A percentile compares a stretch with the other conserved stretches of the same genome.
Evolutionary conservation across 2,797 vertebrate genomes (phyloP).

Genomic region (Lacerta agilis): DNA sequence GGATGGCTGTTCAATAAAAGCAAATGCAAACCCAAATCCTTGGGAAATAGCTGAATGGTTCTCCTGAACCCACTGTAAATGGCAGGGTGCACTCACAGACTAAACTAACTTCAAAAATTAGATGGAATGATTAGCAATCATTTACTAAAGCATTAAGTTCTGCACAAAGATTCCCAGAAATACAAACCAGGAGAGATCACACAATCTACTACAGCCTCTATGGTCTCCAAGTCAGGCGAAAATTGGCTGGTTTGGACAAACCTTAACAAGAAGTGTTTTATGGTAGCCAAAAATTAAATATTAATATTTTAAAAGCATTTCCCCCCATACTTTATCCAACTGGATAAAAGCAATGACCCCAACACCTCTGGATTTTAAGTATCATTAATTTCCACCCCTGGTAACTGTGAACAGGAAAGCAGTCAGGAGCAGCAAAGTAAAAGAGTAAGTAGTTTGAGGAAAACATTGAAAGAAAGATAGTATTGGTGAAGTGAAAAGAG

Average conservation of each 20-base stretch:
- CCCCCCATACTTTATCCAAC: conserved; percentile 56
- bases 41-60: background rate
- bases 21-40: background rate
- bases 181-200: background rate
- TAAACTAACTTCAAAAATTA: background rate
- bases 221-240: background rate
- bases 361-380: conserved; percentile 45
- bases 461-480: conserved; percentile 83
- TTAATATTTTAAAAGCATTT: conserved; percentile 23
- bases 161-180: background rate
- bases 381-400: conserved; percentile 82
- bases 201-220: background rate
- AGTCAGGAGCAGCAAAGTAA: conserved; percentile 83
- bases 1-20: background rate
- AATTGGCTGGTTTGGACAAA: conserved; percentile 25
- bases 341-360: conserved; percentile 47
- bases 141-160: background rate
- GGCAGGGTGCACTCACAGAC: background rate
- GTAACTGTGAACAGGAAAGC: conserved; percentile 74
- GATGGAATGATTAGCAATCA: background rate
- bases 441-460: conserved; percentile 85
- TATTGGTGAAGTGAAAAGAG: conserved; percentile 77
- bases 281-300: conserved; percentile 48
- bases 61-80: background rate
- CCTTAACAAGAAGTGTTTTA: conserved; percentile 42